phyloP scores from a whole-genome alignment of 2,797 vertebrate genomes.

The Nothura maculosa region DNA sequence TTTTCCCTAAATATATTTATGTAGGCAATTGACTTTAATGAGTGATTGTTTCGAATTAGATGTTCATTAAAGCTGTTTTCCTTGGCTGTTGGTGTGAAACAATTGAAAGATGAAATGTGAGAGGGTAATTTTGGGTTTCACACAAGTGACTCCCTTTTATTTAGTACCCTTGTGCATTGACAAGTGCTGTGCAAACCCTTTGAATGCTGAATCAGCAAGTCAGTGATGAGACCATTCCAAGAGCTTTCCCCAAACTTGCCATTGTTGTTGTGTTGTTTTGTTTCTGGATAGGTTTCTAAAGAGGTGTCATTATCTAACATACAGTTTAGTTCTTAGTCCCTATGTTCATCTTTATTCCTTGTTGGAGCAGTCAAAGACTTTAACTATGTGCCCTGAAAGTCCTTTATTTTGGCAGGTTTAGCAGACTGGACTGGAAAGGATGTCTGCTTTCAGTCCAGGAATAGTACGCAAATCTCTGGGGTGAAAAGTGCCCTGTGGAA shows the following conservation, averaged over 20 bases:
- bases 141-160: slow-evolving; percentile 49
- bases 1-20: slow-evolving; percentile 7
- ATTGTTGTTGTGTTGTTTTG: slow-evolving; percentile 26
- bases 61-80: slow-evolving; percentile 68
- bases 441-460: background rate
- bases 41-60: slow-evolving; percentile 62
- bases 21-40: background rate
- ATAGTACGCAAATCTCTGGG: background rate
- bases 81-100: slow-evolving; percentile 65
- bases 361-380: background rate
- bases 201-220: slow-evolving; percentile 48
- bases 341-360: background rate
- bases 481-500: background rate
- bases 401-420: background rate
- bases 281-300: slow-evolving; percentile 12
- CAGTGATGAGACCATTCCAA: slow-evolving; percentile 43
- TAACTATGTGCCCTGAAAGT: background rate
- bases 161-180: slow-evolving; percentile 38
- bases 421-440: background rate
- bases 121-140: slow-evolving; percentile 70
- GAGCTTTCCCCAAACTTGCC: background rate
- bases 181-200: slow-evolving; percentile 13
- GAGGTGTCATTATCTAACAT: background rate
- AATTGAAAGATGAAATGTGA: slow-evolving; percentile 69
- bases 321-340: background rate